Base-by-base conservation (phyloP, 2,113 vertebrate species). In the Salvelinus sp. region DNA sequence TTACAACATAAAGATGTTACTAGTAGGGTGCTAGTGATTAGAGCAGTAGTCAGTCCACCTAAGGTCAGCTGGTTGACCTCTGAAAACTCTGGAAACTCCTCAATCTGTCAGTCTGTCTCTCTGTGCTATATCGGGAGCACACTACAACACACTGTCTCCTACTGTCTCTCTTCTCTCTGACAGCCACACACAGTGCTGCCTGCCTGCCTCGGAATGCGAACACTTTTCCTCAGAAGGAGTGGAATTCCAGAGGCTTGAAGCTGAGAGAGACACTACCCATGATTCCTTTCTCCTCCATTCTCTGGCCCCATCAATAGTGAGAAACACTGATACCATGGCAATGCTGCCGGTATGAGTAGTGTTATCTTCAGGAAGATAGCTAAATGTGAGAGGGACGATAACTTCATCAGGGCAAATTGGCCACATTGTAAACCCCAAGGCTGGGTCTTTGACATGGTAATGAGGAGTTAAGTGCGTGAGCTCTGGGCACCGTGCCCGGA, bases 361-460 rank as follows among this genome's bases (percentile, higher is more conserved):
- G 90, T 91, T 90, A 92, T 93, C 90, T 88, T 83, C 82, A 27
- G 10, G 75, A 79, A 79, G 83, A 82, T 84, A 85, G 83, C 84
- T 87, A 89, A 88, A 90, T 84, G 88, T 83, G 84, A 86, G 86
- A 86, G 66, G 30, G 79, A 82, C 90, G 88, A 89, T 92, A 92
- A 94, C 92, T 94, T 92, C 90, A 92, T 92, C 89, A 83, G 90
- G 75, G 72, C 90, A 94, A 93, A 92, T 93, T 93, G 91, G 87
- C 87, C 82, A 87, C 91, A 92, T 88, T 92, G 91, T 92, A 85
- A 84, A 84, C 79, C 73, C 78, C 82, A 85, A 81, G 85, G 81
- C 79, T 70, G 79, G 25, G 65, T 77, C 91, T 92, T 94, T 94
- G 88, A 93, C 89, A 94, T 93, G 92, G 81, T 92, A 93, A 94